These are phyloP conservation scores for Dipodomys merriami DNA, from an alignment of 2,113 vertebrate genomes.

Conservation along the genomic window DNA sequence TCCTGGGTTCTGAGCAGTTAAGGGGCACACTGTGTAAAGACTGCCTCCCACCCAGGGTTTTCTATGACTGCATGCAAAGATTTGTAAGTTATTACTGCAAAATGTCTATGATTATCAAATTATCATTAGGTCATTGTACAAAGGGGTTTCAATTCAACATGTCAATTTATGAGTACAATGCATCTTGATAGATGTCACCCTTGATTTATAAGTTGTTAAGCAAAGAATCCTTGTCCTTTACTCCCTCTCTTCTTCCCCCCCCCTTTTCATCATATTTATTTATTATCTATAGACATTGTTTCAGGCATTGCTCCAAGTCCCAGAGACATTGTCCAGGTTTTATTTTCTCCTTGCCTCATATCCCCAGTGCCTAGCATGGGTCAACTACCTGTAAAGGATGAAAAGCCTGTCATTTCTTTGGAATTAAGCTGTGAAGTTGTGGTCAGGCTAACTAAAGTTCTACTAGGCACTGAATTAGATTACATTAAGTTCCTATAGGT, in stretches of 20 bases:
- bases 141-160: no score
- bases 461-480: background rate
- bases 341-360: background rate
- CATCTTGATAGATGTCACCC: background rate
- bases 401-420: constrained; percentile 25
- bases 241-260: fast-evolving
- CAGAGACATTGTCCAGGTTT: background rate
- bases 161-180: no score
- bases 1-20: background rate
- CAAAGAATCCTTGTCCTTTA: background rate
- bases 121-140: no score
- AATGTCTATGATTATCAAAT: no score
- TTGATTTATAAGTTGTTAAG: background rate
- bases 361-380: background rate
- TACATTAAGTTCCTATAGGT: constrained; percentile 25
- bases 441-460: background rate
- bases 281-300: background rate
- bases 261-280: background rate
- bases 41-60: background rate
- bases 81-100: background rate
- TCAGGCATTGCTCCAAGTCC: background rate
- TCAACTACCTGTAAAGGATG: background rate
- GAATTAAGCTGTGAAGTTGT: constrained; percentile 2
- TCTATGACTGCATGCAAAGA: background rate
- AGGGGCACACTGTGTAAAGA: background rate